Evolutionary conservation across 2,113 vertebrate genomes (phyloP).

Genomic region (Odontophorus gujanensis): DNA sequence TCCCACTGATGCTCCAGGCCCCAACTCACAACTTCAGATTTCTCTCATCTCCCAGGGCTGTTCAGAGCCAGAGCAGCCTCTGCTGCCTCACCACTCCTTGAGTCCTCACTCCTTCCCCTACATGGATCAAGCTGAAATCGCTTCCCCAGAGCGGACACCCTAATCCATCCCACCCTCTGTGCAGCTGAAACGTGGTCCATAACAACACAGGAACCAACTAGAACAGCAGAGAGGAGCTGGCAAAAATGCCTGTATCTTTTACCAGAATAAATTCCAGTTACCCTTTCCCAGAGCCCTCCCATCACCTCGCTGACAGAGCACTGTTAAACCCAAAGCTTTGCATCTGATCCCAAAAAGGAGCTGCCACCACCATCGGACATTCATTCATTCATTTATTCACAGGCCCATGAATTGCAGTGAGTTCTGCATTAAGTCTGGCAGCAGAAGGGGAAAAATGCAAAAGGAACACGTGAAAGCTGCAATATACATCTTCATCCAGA

Average conservation of each 20-base stretch:
- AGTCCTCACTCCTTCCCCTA: background rate
- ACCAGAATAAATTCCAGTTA: background rate
- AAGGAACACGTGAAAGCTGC: background rate
- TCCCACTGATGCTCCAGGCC: background rate
- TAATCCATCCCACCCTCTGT: background rate
- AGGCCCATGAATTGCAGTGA: background rate
- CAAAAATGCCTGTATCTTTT: background rate
- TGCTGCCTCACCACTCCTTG: background rate
- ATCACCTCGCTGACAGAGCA: background rate
- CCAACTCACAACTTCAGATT: background rate
- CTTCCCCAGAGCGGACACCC: background rate
- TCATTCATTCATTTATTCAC: conserved; percentile 9
- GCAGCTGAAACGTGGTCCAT: background rate
- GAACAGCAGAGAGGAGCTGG: background rate
- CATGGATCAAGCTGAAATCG: background rate
- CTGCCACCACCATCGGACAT: background rate
- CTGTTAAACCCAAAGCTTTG: background rate
- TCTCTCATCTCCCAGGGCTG: background rate
- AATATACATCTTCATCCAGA: background rate
- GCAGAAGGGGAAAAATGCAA: background rate
- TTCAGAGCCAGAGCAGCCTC: background rate
- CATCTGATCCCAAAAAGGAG: background rate
- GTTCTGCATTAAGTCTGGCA: background rate
- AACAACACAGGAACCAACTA: background rate
- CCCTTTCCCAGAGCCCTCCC: background rate